Conservation (phyloP, 2,888 invertebrate species). For the Aspidapion aeneum region DNA sequence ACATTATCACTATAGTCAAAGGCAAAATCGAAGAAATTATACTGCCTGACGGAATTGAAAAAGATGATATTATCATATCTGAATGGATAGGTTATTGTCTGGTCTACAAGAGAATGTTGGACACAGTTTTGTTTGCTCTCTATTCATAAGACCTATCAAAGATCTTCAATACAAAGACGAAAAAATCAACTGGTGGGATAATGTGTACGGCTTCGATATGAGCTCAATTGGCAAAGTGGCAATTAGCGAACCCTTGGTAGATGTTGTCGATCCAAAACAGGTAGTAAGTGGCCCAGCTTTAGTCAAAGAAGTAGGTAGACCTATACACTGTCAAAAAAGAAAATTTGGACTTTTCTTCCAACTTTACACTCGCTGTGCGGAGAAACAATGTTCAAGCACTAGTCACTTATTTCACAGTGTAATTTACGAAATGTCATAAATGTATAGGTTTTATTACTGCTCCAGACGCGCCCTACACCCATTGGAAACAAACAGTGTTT, state of each 20-base stretch:
- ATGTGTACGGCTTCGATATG: slow-evolving; percentile 99
- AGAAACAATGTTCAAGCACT: slow-evolving; percentile 96
- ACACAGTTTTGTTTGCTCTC: slow-evolving; percentile 97
- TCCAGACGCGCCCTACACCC: slow-evolving; percentile 96
- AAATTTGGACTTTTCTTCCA: slow-evolving; percentile 88
- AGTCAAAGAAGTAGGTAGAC: slow-evolving; percentile 96
- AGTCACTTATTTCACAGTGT: slow-evolving; percentile 98
- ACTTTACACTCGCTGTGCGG: slow-evolving; percentile 73
- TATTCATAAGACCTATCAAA: slow-evolving; percentile 91
- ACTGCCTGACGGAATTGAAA: slow-evolving; percentile 83
- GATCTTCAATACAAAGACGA: slow-evolving; percentile 99
- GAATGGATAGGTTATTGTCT: slow-evolving; percentile 81
- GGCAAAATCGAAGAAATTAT: slow-evolving; percentile 90
- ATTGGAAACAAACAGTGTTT: slow-evolving; percentile 99
- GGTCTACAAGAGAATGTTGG: slow-evolving; percentile 99
- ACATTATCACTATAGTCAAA: slow-evolving; percentile 80
- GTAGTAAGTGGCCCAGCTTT: slow-evolving; percentile 94
- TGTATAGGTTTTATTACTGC: slow-evolving; percentile 97
- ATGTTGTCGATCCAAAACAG: slow-evolving; percentile 98
- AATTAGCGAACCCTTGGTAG: slow-evolving; percentile 96
- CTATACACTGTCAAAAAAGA: slow-evolving; percentile 95
- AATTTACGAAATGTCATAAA: slow-evolving; percentile 99
- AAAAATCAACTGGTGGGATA: slow-evolving; percentile 99
- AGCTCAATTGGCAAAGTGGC: slow-evolving; percentile 97
- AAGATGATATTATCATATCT: slow-evolving; percentile 89